Conservation (phyloP, 2,888 invertebrate species). For the Trichogramma evanescens region DNA sequence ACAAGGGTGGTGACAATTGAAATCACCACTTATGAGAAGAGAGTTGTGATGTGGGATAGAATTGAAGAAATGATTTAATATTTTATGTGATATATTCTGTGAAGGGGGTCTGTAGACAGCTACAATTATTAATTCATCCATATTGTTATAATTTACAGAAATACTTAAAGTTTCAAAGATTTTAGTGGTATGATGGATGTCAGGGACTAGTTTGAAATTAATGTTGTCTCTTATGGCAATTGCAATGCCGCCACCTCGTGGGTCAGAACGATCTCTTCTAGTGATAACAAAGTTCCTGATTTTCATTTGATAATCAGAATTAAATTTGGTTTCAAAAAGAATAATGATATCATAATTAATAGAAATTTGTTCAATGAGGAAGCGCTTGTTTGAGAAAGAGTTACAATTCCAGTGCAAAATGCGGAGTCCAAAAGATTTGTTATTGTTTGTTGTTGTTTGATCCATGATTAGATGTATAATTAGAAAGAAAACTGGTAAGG, state of each 20-base stretch:
- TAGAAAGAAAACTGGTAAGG: no score
- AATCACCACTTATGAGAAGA: slow-evolving; percentile 8
- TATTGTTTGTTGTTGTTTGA: not conserved
- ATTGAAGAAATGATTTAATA: not conserved
- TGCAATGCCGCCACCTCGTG: slow-evolving; percentile 5
- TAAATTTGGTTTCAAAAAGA: slow-evolving; percentile 2
- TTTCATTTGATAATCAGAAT: not conserved
- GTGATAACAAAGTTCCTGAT: slow-evolving; percentile 5
- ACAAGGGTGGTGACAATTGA: slow-evolving; percentile 13
- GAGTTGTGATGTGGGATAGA: not conserved
- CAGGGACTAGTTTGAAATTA: not conserved
- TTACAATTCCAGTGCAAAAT: slow-evolving; percentile 16
- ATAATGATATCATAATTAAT: not conserved
- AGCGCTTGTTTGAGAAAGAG: not conserved
- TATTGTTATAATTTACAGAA: no score
- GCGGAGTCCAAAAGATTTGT: not conserved
- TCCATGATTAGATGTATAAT: not conserved
- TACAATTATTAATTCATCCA: no score
- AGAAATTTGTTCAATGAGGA: not conserved
- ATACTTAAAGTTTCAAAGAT: no score
- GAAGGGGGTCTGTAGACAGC: no score
- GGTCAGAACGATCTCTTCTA: not conserved
- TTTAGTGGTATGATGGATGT: not conserved
- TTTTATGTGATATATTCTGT: not conserved
- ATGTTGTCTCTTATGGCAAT: slow-evolving; percentile 4